These are phyloP conservation scores for Amazona guildingii DNA, from an alignment of 2,113 vertebrate species.

Conservation along the genomic window DNA sequence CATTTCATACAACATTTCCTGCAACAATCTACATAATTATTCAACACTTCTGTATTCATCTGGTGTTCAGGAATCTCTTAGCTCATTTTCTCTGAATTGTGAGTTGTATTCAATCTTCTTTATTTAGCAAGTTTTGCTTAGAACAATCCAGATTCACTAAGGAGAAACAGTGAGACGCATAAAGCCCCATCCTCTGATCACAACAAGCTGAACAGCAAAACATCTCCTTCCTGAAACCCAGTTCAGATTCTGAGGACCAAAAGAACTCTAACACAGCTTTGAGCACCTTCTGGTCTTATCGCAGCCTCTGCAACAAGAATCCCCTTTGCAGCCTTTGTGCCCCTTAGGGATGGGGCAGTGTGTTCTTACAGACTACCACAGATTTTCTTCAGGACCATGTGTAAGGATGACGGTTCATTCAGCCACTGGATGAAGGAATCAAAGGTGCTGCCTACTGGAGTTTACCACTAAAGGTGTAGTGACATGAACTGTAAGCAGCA, in stretches of 20 bases:
- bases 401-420: not conserved
- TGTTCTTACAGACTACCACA: not conserved
- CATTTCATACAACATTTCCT: conserved; percentile 43
- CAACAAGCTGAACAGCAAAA: not conserved
- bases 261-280: not conserved
- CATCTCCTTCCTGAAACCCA: not conserved
- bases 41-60: conserved; percentile 32
- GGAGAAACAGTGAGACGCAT: not conserved
- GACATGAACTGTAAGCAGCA: not conserved
- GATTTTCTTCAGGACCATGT: not conserved
- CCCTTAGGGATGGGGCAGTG: not conserved
- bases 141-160: conserved; percentile 9
- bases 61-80: conserved; percentile 25
- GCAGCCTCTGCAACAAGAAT: not conserved
- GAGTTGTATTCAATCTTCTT: conserved; percentile 14
- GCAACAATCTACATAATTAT: conserved; percentile 48
- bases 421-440: not conserved
- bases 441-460: not conserved
- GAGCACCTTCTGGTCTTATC: not conserved
- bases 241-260: not conserved
- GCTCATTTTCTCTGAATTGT: conserved; percentile 30
- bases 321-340: not conserved
- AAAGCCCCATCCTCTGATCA: not conserved
- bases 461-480: not conserved
- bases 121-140: not conserved